Evolutionary conservation across 1,140 invertebrate species (phyloP).

Genomic region (Charaxes varanes): DNA sequence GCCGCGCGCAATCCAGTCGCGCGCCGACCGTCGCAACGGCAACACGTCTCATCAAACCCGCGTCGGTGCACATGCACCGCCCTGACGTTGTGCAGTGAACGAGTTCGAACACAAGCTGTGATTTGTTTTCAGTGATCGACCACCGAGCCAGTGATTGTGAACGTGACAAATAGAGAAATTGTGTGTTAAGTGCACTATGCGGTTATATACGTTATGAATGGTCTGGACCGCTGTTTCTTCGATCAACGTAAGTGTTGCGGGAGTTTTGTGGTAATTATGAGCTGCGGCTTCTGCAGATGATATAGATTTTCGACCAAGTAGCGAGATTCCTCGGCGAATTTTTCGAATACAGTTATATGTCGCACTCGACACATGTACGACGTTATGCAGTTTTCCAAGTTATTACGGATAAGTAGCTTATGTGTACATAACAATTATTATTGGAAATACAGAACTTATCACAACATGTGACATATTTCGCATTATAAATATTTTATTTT

Average conservation of each 20-base stretch:
- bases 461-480: too few relatives aligned
- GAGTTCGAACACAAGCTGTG: conserved; percentile 52
- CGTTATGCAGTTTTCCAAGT: too few relatives aligned
- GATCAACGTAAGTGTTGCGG: conserved; percentile 68
- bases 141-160: conserved; percentile 47
- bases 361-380: too few relatives aligned
- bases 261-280: conserved; percentile 19
- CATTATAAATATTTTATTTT: too few relatives aligned
- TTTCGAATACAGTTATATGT: too few relatives aligned
- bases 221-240: conserved; percentile 70
- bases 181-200: conserved; percentile 66
- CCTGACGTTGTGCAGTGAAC: conserved; percentile 60
- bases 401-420: too few relatives aligned
- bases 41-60: conserved; percentile 30
- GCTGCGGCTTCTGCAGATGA: conserved; percentile 18
- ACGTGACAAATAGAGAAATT: conserved; percentile 50
- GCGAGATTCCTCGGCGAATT: too few relatives aligned
- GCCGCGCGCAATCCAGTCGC: conserved; percentile 64
- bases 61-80: conserved; percentile 35
- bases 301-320: too few relatives aligned
- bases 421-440: too few relatives aligned
- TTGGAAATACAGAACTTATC: too few relatives aligned
- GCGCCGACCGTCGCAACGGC: conserved; percentile 58
- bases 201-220: conserved; percentile 69
- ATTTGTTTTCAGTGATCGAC: conserved; percentile 61